Base-by-base conservation (phyloP, 2,888 invertebrate species). In the Meta bourneti region DNA sequence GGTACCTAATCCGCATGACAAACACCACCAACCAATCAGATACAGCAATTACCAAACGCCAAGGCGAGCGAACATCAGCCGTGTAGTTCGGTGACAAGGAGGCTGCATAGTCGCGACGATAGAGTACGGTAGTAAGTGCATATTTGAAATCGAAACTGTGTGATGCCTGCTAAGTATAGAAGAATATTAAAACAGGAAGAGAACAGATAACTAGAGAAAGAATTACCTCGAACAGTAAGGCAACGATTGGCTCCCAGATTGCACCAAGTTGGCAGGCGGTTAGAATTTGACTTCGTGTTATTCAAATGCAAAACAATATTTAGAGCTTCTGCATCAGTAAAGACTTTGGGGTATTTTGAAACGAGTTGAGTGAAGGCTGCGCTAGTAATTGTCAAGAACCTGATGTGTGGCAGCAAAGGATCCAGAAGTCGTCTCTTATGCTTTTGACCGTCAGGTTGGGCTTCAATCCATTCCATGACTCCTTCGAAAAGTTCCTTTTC, bases 401-500 rank as follows among this genome's bases (percentile, higher is more conserved):
- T 48, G 13, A 91, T 83, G 51, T 81, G 74, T 34, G 34, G 82
- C 20, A 91, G 54, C 9, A 91, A 13, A 4, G 91, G 82, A 7
- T 83, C 82, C 11, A 87, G 6, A 4, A 61, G 6, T 4, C 51
- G 75, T 20, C 81, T 51, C 54, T 20, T 78, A 6, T 20, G 78
- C 6, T 11, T 34, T 6, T 82, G 61, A 9, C 48, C 8, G 0
- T 19, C 49, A 4, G 82, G 72, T n/a, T 74, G 78, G n/a, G 16
- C 11, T 5, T 74, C 9, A 7, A 74, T 20, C 87, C 87, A 91
- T 8, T 54, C 19, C 20, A 91, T 34, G 0, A 79, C 13, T 13
- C 54, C 87, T 48, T 72, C 74, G 8, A 91, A 61, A 11, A 91
- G 34, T 52, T 91, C 82, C 11, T 72, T 75, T 51, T 91, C 91